These are phyloP conservation scores for Psittacula cyanocephala DNA, from an alignment of 2,113 vertebrate species.

Conservation along the genomic window DNA sequence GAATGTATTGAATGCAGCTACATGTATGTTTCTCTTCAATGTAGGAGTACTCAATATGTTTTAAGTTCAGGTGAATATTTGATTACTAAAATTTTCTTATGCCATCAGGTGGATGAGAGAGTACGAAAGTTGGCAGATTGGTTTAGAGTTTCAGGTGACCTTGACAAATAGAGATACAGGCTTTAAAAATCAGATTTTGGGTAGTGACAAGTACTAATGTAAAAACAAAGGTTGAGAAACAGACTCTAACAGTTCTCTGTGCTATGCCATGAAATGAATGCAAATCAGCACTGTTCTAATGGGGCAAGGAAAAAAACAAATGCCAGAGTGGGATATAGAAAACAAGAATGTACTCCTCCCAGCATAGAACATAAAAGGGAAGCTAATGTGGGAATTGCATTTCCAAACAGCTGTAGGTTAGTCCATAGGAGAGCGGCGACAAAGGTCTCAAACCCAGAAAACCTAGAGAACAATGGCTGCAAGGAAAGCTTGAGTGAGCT, in stretches of 20 bases:
- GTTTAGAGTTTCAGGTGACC: not conserved
- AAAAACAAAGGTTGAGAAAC: not conserved
- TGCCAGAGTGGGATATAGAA: not conserved
- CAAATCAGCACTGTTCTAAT: not conserved
- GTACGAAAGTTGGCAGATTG: not conserved
- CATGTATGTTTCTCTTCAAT: not conserved
- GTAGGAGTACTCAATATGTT: not conserved
- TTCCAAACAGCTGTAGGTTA: not conserved
- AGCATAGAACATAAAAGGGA: not conserved
- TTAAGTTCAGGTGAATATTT: not conserved
- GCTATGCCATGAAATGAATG: not conserved
- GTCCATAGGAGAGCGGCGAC: not conserved
- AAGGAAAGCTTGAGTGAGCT: not conserved
- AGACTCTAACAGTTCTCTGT: not conserved
- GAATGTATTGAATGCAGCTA: not conserved
- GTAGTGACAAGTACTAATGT: not conserved
- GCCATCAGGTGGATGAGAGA: not conserved
- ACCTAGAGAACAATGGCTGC: not conserved
- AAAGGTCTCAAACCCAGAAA: not conserved
- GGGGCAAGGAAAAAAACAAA: not conserved
- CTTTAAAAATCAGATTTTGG: not conserved
- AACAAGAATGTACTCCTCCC: not conserved
- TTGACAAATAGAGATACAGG: rapidly evolving
- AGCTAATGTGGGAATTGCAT: not conserved
- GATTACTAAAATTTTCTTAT: not conserved